phyloP scores from a whole-genome alignment of 2,797 vertebrate species.

The Poeciliopsis paucimaculata region DNA sequence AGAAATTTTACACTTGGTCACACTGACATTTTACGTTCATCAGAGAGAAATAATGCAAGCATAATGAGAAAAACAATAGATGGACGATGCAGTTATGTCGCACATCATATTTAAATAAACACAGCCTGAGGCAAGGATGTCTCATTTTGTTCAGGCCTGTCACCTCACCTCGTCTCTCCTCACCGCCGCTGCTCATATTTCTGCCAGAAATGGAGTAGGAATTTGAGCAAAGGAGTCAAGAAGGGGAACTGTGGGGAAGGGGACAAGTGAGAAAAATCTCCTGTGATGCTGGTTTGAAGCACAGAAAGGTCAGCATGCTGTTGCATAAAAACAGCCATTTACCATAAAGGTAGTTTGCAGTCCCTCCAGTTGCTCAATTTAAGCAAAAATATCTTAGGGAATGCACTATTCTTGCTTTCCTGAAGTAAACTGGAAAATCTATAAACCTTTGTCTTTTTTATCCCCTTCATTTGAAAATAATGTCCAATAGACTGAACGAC shows the following conservation, averaged over 20 bases:
- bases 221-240: neutral
- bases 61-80: slow-evolving; percentile 6
- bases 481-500: no score
- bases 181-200: neutral
- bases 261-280: slow-evolving; percentile 30
- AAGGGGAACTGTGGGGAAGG: neutral
- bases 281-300: slow-evolving; percentile 40
- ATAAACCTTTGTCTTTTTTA: slow-evolving; percentile 5
- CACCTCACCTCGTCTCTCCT: neutral
- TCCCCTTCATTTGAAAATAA: neutral
- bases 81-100: neutral
- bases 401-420: slow-evolving; percentile 5
- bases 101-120: slow-evolving; percentile 5
- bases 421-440: slow-evolving; percentile 10
- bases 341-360: slow-evolving; percentile 33
- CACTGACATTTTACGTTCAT: neutral
- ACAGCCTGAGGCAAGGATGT: slow-evolving; percentile 1
- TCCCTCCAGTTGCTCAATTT: slow-evolving; percentile 10
- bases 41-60: slow-evolving; percentile 1
- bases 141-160: neutral
- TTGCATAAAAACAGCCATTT: slow-evolving; percentile 33
- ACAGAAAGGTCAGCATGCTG: slow-evolving; percentile 38
- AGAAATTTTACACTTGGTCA: neutral
- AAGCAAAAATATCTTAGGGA: slow-evolving; percentile 13
- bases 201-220: neutral